Base-by-base conservation (phyloP, 2,113 vertebrate genomes). In the Hassar affinis region DNA sequence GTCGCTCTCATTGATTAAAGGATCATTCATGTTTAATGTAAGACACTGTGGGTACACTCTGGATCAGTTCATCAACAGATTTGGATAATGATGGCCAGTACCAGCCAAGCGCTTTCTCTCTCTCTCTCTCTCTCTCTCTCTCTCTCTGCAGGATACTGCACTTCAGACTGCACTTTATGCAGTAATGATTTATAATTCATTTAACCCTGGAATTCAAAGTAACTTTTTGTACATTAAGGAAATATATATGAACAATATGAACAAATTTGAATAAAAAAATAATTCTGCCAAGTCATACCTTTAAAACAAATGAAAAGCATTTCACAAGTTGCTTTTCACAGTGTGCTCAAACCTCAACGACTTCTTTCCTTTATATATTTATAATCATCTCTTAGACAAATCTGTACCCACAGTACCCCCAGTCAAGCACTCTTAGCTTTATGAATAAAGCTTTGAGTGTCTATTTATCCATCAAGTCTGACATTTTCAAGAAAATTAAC, bases 21-120 rank as follows among this genome's bases (percentile, higher is more conserved):
- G 59, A 64, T 82, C 80, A 85, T 88, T 71, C 82, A 82, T 49
- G 42, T 79, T 80, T 86, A 84, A 91, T 86, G 82, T 88, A 80
- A 33, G 52, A 10, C 2, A 33, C 51, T 83, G 81, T 11, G 42
- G 57, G 69, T 64, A 42, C 38, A 77, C 59, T 76, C 42, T 47
- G 78, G 64, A 71, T 62, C 49, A 71, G 77, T 85, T 85, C 57
- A 74, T 81, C 30, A 85, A 84, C 74, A 84, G 33, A 69, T 74
- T 71, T 17, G 49, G 62, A 49, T 79, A 83, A 86, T 79, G 57
- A 75, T 68, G 18, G 22, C 56, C 12, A n/a, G 17, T 69, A 38
- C 25, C 14, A 42, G 25, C 22, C 42, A 12, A 27, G 15, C 38
- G 35, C 49, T 42, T 42, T 42, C 38, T 42, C 38, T 42, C 38